Conservation (phyloP, 2,113 vertebrate genomes). For the Cochlearius cochlearius region DNA sequence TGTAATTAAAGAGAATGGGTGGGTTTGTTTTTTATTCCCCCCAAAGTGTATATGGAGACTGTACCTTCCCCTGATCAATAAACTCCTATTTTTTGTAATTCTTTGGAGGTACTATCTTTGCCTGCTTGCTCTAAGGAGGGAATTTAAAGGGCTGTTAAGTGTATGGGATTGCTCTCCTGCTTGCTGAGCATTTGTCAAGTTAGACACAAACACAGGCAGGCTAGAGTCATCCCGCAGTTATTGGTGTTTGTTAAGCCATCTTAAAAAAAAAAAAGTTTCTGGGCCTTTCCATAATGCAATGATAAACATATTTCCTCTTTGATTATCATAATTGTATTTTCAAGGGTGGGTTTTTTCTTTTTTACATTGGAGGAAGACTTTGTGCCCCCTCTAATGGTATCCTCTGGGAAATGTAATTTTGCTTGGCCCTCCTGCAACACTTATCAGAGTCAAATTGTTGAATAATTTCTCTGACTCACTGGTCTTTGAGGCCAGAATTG, state of each 20-base stretch:
- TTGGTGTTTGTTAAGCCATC: neutral
- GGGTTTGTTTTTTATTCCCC: neutral
- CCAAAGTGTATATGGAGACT: neutral
- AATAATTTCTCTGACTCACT: neutral
- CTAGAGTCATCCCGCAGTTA: neutral
- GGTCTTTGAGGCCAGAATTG: neutral
- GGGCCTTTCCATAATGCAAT: neutral
- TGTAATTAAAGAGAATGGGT: neutral
- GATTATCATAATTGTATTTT: neutral
- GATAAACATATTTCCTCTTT: neutral
- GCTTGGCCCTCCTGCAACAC: neutral
- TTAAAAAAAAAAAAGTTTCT: neutral
- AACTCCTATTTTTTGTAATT: neutral
- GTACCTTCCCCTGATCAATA: neutral
- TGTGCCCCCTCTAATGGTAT: conserved; percentile 60
- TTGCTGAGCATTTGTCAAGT: neutral
- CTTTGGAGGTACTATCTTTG: neutral
- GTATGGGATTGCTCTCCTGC: neutral
- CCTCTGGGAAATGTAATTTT: conserved; percentile 50
- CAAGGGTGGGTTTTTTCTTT: neutral
- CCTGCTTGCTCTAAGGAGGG: neutral
- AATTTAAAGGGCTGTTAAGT: neutral
- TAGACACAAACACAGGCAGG: neutral
- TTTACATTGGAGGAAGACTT: neutral
- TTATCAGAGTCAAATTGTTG: neutral